phyloP scores from a whole-genome alignment of 30 jellyfish, hydroid and myxozoan genomes.

The Morbakka virulenta region DNA sequence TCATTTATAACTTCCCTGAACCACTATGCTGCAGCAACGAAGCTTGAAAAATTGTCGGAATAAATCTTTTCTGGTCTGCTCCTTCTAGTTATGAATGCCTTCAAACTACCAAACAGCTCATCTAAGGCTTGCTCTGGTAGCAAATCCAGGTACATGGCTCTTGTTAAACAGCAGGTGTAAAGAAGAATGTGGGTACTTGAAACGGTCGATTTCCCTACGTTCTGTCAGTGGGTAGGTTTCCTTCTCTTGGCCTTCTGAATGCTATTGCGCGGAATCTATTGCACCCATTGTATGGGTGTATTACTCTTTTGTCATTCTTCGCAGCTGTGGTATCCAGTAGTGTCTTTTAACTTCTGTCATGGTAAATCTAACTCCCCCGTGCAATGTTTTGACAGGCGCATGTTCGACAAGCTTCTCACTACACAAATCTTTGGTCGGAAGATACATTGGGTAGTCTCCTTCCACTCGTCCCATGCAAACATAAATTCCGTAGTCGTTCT shows the following conservation, averaged over 20 bases:
- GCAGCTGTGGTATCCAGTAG: constrained; percentile 53
- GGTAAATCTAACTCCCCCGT: too few relatives aligned
- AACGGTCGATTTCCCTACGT: constrained; percentile 44
- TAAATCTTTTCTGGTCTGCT: constrained; percentile 57
- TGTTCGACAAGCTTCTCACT: constrained; percentile 41
- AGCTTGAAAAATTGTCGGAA: too few relatives aligned
- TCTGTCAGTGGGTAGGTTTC: too few relatives aligned
- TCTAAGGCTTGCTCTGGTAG: too few relatives aligned
- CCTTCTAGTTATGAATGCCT: constrained; percentile 47
- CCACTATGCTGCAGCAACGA: constrained; percentile 57
- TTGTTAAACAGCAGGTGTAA: constrained; percentile 60
- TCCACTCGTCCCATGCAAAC: too few relatives aligned
- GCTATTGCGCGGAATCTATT: constrained; percentile 52
- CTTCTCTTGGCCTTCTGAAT: too few relatives aligned
- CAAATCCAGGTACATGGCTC: too few relatives aligned
- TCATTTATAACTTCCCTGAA: constrained; percentile 8
- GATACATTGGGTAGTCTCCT: too few relatives aligned
- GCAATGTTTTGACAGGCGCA: constrained; percentile 10
- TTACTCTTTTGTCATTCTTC: constrained; percentile 36
- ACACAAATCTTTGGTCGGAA: constrained; percentile 15
- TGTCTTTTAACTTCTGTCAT: constrained; percentile 29
- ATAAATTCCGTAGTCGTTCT: too few relatives aligned
- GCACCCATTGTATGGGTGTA: constrained; percentile 52
- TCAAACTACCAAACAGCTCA: constrained; percentile 39
- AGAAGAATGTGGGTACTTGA: constrained; percentile 56